Percentiles rank a stretch among this genome's conserved stretches.
Conservation (phyloP, 2,113 vertebrate genomes). For the Rhombomys opimus region DNA sequence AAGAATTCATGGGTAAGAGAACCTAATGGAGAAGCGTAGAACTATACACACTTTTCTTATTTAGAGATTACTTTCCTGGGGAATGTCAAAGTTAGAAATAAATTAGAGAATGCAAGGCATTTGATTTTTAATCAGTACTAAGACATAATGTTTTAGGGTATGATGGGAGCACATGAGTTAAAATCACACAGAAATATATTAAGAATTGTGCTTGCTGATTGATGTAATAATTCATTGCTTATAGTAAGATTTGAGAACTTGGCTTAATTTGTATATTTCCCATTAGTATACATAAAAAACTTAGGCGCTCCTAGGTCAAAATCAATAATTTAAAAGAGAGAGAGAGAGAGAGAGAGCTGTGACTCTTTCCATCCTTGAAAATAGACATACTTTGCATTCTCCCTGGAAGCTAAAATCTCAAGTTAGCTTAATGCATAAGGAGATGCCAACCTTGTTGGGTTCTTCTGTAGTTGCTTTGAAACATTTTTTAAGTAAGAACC, state of each 20-base stretch:
- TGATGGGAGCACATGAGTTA: neutral
- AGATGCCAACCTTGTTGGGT: neutral
- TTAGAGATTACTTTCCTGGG: neutral
- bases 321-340: neutral
- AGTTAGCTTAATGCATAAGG: neutral
- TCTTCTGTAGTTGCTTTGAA: slow-evolving; percentile 40
- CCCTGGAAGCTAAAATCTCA: neutral
- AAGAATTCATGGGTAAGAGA: neutral
- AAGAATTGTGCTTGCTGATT: neutral
- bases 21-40: too few relatives aligned
- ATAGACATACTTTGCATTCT: neutral
- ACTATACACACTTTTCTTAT: neutral
- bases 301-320: neutral
- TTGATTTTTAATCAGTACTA: neutral
- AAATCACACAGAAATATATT: neutral
- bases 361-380: neutral
- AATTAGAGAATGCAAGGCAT: neutral
- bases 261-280: neutral
- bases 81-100: neutral
- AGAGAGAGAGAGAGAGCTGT: neutral
- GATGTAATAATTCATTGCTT: neutral
- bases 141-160: neutral
- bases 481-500: neutral
- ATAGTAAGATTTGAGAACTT: neutral
- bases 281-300: neutral